A percentile compares a stretch with the other conserved stretches of the same genome.
Evolutionary conservation across 2,113 vertebrate species (phyloP).

Genomic region (Phalacrocorax pelagicus): DNA sequence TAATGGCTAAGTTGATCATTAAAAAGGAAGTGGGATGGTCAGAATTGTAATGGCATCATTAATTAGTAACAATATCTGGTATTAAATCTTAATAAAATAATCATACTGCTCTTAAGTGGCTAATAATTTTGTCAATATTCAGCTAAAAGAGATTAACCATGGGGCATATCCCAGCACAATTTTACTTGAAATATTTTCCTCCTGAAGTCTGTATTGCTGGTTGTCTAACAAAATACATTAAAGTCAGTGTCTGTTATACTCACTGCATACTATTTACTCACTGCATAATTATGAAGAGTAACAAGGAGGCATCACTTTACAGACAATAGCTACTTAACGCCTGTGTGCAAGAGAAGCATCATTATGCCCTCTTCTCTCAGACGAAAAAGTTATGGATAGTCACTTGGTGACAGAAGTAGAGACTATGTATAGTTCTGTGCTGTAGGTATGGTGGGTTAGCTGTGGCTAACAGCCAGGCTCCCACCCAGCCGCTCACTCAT

Average conservation of each 20-base stretch:
- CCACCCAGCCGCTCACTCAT: background rate
- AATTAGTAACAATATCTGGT: background rate
- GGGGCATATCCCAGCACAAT: background rate
- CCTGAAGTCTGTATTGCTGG: background rate
- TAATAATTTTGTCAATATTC: background rate
- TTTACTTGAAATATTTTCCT: background rate
- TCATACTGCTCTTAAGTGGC: background rate
- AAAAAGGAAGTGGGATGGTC: background rate
- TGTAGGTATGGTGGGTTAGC: background rate
- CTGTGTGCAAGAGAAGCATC: background rate
- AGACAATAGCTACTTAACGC: background rate
- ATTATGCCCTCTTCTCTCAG: background rate
- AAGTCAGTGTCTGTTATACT: background rate
- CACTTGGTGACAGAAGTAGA: background rate
- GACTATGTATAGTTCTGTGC: background rate
- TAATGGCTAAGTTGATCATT: background rate
- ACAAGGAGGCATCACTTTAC: background rate
- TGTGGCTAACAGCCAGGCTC: background rate
- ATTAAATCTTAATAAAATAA: background rate
- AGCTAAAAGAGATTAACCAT: background rate
- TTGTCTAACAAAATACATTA: background rate
- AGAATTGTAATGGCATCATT: background rate
- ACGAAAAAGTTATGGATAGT: background rate
- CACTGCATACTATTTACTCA: background rate
- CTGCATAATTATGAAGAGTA: background rate